Percentiles rank a stretch among this genome's conserved stretches.
Evolutionary conservation across 2,888 invertebrate species (phyloP).

Genomic region (Cyclophora albipunctata): DNA sequence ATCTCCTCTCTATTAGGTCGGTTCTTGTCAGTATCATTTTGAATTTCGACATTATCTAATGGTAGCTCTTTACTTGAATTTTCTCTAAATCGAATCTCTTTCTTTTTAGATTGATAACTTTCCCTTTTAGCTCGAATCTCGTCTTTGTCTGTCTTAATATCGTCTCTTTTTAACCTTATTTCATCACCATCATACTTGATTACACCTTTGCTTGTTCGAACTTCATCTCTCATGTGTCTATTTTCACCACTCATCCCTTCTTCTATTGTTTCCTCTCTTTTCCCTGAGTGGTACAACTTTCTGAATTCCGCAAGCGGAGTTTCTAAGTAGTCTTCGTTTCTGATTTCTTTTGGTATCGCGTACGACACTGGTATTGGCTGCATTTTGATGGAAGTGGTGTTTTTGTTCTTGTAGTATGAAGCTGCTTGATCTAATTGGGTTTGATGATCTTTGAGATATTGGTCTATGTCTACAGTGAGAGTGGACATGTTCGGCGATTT

Average conservation of each 20-base stretch:
- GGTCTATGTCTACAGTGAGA: slow-evolving; percentile 35
- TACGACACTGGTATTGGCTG: slow-evolving; percentile 33
- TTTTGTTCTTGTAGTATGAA: slow-evolving; percentile 32
- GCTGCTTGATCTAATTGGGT: slow-evolving; percentile 28
- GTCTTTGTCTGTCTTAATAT: too few relatives aligned
- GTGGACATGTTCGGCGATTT: slow-evolving; percentile 6
- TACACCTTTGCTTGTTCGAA: too few relatives aligned
- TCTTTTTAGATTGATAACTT: too few relatives aligned
- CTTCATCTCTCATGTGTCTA: slow-evolving; percentile 4
- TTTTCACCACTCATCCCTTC: slow-evolving; percentile 38
- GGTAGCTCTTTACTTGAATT: too few relatives aligned
- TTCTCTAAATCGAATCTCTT: too few relatives aligned
- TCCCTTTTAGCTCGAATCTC: too few relatives aligned
- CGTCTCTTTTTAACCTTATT: too few relatives aligned
- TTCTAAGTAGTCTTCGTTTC: slow-evolving; percentile 39
- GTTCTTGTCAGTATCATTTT: not conserved
- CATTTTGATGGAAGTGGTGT: slow-evolving; percentile 16
- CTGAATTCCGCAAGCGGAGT: slow-evolving; percentile 55
- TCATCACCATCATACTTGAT: too few relatives aligned
- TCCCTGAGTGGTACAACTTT: slow-evolving; percentile 42
- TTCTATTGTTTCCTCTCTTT: slow-evolving; percentile 26
- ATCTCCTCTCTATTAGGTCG: too few relatives aligned
- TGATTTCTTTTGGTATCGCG: slow-evolving; percentile 12
- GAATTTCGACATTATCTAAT: not conserved
- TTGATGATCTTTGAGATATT: slow-evolving; percentile 43